These are phyloP conservation scores for Crepidodera aurea DNA, from an alignment of 2,888 invertebrate genomes.

Conservation along the genomic window DNA sequence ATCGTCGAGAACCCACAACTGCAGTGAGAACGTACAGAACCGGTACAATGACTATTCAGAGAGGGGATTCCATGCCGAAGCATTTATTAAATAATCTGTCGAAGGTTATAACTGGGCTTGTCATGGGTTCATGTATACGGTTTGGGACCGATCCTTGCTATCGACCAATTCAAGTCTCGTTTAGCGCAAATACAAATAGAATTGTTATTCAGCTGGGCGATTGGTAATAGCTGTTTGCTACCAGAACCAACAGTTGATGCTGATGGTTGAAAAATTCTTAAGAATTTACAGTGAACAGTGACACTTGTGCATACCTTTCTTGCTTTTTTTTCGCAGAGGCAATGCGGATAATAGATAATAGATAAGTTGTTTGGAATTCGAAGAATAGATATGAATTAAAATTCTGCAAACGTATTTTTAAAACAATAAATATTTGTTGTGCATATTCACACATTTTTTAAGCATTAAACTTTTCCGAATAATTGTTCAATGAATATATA, in stretches of 20 bases:
- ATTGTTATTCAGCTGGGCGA: not conserved
- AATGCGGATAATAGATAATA: too few relatives aligned
- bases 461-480: too few relatives aligned
- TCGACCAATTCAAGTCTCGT: not conserved
- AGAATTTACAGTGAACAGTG: not conserved
- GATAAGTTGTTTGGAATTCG: too few relatives aligned
- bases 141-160: not conserved
- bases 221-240: not conserved
- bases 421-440: too few relatives aligned
- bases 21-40: conserved; percentile 14
- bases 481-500: too few relatives aligned
- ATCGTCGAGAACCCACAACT: conserved; percentile 1
- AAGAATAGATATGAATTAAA: too few relatives aligned
- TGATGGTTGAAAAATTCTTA: not conserved
- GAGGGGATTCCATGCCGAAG: conserved; percentile 8
- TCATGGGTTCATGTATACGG: not conserved
- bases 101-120: conserved; percentile 9
- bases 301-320: too few relatives aligned
- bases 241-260: not conserved
- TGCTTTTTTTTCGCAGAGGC: too few relatives aligned
- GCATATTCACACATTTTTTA: too few relatives aligned
- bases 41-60: conserved; percentile 11
- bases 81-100: conserved; percentile 4
- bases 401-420: too few relatives aligned
- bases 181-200: not conserved